phyloP scores from a whole-genome alignment of 2,797 vertebrate species.

The Ptychadena robeensis region DNA sequence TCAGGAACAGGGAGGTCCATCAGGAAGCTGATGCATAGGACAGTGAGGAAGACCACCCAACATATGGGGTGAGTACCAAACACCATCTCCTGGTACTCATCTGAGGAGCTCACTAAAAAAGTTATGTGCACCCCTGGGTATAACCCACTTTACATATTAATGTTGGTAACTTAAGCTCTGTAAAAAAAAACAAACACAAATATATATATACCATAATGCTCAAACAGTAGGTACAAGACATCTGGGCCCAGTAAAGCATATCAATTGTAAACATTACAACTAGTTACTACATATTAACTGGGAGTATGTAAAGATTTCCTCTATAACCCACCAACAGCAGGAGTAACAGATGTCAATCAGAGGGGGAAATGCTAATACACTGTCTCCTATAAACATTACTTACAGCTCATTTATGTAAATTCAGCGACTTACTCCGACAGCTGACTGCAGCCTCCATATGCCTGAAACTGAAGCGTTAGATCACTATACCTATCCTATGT shows the following conservation, averaged over 20 bases:
- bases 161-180: neutral
- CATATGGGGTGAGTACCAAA: no score
- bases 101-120: no score
- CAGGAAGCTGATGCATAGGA: no score
- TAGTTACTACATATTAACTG: neutral
- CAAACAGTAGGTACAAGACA: neutral
- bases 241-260: neutral
- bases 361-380: neutral
- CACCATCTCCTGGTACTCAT: no score
- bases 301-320: neutral
- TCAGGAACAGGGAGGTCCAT: no score
- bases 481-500: neutral
- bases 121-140: no score
- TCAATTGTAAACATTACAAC: neutral
- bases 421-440: constrained; percentile 18
- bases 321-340: neutral
- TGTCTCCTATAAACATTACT: neutral
- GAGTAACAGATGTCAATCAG: neutral
- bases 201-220: neutral
- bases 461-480: constrained; percentile 5
- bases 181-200: neutral
- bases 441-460: constrained; percentile 34
- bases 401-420: neutral
- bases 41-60: no score
- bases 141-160: no score